Evolutionary conservation across 2,888 invertebrate species (phyloP).

Genomic region (Lamproptera curius): DNA sequence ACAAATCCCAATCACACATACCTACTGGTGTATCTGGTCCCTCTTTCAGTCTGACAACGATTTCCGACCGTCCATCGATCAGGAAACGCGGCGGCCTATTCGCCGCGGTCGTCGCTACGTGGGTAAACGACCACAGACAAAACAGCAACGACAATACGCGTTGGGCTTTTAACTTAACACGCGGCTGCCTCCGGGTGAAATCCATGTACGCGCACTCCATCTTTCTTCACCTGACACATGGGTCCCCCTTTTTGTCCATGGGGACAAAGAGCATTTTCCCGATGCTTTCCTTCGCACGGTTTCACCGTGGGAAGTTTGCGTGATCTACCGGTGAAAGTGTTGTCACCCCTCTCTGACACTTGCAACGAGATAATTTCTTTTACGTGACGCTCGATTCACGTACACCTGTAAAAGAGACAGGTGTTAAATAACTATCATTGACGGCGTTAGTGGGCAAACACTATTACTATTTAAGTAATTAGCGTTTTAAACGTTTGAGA

Average conservation of each 20-base stretch:
- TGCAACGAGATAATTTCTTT: constrained; percentile 45
- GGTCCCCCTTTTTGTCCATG: constrained; percentile 38
- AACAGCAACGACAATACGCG: constrained; percentile 30
- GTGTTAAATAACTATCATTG: too few species aligned
- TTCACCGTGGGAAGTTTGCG: constrained; percentile 57
- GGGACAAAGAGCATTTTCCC: constrained; percentile 61
- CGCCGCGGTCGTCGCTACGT: constrained; percentile 35
- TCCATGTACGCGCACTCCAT: constrained; percentile 38
- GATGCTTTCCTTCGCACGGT: constrained; percentile 58
- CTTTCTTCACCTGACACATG: constrained; percentile 63
- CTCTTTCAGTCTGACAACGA: constrained; percentile 92
- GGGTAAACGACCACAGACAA: constrained; percentile 32
- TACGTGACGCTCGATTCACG: constrained; percentile 51
- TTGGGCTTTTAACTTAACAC: constrained; percentile 65
- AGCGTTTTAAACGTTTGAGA: too few species aligned
- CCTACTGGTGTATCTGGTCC: constrained; percentile 91
- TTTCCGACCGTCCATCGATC: constrained; percentile 93
- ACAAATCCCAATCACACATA: constrained; percentile 75
- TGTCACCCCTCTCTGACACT: constrained; percentile 47
- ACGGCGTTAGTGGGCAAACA: too few species aligned
- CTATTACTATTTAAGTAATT: too few species aligned
- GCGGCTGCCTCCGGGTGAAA: constrained; percentile 36
- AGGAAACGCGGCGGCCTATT: constrained; percentile 93
- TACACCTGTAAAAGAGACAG: constrained; percentile 52
- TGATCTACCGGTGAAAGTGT: constrained; percentile 61